These are phyloP conservation scores for Argyrosomus regius DNA, from an alignment of 2,797 vertebrate species.

Conservation along the genomic window DNA sequence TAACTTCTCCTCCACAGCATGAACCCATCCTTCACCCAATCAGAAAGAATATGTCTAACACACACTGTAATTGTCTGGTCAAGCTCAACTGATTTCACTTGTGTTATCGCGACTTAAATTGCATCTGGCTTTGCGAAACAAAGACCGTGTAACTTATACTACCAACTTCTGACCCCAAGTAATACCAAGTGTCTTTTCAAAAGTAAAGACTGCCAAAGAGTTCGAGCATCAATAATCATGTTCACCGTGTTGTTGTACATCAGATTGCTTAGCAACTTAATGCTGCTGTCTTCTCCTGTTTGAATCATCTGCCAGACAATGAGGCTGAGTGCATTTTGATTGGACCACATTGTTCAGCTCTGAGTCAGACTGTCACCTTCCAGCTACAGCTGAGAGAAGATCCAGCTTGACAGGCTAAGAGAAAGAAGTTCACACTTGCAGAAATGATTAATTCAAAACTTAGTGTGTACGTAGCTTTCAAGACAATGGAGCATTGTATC, in stretches of 20 bases:
- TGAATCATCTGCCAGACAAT: constrained; percentile 64
- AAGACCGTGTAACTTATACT: not conserved
- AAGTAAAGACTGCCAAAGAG: constrained; percentile 12
- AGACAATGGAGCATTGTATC: constrained; percentile 44
- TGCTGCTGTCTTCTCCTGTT: constrained; percentile 34
- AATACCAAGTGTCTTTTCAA: not conserved
- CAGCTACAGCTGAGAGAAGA: constrained; percentile 53
- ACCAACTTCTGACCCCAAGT: too few relatives aligned
- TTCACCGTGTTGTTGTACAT: constrained; percentile 40
- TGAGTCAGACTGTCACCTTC: constrained; percentile 59
- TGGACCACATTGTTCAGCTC: constrained; percentile 49
- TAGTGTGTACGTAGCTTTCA: constrained; percentile 15
- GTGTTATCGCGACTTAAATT: constrained; percentile 6
- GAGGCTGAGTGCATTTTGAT: constrained; percentile 56
- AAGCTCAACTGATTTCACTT: not conserved
- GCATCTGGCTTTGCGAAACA: not conserved
- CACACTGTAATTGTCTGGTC: not conserved
- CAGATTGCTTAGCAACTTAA: constrained; percentile 47
- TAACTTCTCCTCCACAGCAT: not conserved
- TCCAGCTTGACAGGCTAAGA: constrained; percentile 48
- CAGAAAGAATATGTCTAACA: not conserved
- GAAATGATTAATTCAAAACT: constrained; percentile 51
- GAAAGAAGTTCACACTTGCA: constrained; percentile 54
- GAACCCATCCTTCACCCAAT: not conserved
- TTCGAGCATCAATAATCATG: constrained; percentile 24